A percentile compares a stretch with the other conserved stretches of the same genome.
These are phyloP conservation scores for Trachelus troglodyta DNA, from an alignment of 2,888 invertebrate species.

Conservation along the genomic window DNA sequence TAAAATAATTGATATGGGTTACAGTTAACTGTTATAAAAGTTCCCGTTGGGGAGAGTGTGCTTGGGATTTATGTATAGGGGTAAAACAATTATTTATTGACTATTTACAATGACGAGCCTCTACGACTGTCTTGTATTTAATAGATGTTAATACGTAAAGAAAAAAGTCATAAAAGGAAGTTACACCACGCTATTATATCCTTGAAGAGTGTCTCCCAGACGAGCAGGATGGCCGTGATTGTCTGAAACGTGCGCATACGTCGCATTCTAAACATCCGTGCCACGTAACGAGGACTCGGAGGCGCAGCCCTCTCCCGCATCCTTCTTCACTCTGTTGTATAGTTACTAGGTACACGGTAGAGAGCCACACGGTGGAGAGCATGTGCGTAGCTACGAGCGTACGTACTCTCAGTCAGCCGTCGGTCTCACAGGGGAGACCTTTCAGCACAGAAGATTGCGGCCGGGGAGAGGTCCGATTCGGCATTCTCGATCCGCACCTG, in stretches of 20 bases:
- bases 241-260: constrained; percentile 37
- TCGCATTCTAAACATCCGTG: constrained; percentile 48
- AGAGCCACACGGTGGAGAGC: constrained; percentile 12
- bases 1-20: background rate
- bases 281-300: constrained; percentile 47
- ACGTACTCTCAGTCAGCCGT: background rate
- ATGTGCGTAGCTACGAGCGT: constrained; percentile 22
- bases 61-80: background rate
- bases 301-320: constrained; percentile 5
- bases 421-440: background rate
- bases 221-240: constrained; percentile 30
- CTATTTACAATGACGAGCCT: background rate
- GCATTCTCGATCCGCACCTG: constrained; percentile 42
- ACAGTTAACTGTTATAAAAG: background rate
- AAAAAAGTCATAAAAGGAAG: background rate
- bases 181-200: background rate
- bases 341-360: constrained; percentile 6
- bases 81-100: background rate
- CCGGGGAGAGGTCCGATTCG: constrained; percentile 38
- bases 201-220: constrained; percentile 9
- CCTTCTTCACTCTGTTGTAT: background rate
- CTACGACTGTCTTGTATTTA: constrained; percentile 23
- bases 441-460: background rate
- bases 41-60: background rate
- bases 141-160: background rate